phyloP scores from a whole-genome alignment of 2,113 vertebrate genomes.

The Proterorhinus semilunaris region DNA sequence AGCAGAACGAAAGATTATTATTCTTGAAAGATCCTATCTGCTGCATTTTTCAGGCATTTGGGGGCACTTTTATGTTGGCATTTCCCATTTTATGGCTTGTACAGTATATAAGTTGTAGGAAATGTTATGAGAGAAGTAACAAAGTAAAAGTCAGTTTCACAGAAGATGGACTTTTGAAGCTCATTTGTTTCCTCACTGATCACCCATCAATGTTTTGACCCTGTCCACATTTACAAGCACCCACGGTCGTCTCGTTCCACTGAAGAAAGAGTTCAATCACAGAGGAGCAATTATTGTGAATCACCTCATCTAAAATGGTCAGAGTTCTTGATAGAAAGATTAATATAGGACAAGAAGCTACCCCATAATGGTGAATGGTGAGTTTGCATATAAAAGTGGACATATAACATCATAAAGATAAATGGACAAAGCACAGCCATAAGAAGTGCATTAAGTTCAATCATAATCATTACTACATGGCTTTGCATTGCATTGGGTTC shows the following conservation, averaged over 20 bases:
- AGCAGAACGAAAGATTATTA: constrained; percentile 46
- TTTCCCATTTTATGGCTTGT: too few species aligned
- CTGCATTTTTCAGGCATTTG: too few species aligned
- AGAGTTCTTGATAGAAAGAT: neutral
- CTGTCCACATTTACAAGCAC: neutral
- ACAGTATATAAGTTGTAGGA: too few species aligned
- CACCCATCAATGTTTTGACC: neutral
- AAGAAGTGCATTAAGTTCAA: constrained; percentile 33
- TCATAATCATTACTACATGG: constrained; percentile 30
- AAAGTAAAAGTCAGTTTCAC: too few species aligned
- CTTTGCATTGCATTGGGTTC: constrained; percentile 29
- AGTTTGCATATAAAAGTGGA: neutral
- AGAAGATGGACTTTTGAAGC: constrained; percentile 1
- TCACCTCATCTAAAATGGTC: neutral
- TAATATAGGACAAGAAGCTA: neutral
- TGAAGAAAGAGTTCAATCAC: neutral
- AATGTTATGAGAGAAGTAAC: too few species aligned
- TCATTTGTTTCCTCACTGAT: constrained; percentile 40
- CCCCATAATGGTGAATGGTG: neutral
- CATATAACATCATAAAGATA: neutral
- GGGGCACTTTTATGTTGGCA: too few species aligned
- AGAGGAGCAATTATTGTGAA: neutral
- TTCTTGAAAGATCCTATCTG: neutral
- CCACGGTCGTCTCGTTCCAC: neutral
- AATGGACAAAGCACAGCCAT: constrained; percentile 23